These are phyloP conservation scores for Mormyrus lacerda DNA, from an alignment of 2,113 vertebrate genomes.

Conservation along the genomic window DNA sequence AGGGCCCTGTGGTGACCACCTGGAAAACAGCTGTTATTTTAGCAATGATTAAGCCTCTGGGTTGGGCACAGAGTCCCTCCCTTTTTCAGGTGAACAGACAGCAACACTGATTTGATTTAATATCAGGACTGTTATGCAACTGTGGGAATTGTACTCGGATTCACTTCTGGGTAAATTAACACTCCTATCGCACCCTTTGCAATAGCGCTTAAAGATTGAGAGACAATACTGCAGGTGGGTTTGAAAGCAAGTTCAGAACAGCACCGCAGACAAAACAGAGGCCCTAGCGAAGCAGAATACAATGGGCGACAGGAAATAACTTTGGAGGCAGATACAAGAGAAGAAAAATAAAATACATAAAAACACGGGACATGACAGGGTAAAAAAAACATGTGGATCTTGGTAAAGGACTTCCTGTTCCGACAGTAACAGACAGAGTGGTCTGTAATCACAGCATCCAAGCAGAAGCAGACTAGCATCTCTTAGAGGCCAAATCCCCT, in stretches of 20 bases:
- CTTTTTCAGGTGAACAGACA: slow-evolving; percentile 9
- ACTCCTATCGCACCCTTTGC: neutral
- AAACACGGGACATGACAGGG: neutral
- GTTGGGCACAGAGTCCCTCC: slow-evolving; percentile 30
- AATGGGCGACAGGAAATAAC: neutral
- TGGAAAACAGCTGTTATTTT: neutral
- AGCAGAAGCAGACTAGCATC: neutral
- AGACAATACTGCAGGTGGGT: neutral
- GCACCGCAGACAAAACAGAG: neutral
- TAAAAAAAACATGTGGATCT: neutral
- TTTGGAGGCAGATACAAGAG: neutral
- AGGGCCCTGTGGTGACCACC: neutral
- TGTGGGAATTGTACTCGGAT: neutral
- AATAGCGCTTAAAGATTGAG: neutral
- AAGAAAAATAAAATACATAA: neutral
- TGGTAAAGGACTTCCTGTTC: neutral
- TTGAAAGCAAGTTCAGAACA: neutral
- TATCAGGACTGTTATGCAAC: neutral
- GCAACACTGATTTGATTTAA: neutral
- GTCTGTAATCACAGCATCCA: neutral
- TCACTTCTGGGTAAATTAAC: neutral
- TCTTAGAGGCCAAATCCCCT: neutral
- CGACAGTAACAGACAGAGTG: neutral
- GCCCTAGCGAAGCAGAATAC: neutral
- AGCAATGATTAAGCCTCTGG: slow-evolving; percentile 45